These are phyloP conservation scores for Melinaea marsaeus DNA, from an alignment of 2,888 invertebrate species.

Conservation along the genomic window DNA sequence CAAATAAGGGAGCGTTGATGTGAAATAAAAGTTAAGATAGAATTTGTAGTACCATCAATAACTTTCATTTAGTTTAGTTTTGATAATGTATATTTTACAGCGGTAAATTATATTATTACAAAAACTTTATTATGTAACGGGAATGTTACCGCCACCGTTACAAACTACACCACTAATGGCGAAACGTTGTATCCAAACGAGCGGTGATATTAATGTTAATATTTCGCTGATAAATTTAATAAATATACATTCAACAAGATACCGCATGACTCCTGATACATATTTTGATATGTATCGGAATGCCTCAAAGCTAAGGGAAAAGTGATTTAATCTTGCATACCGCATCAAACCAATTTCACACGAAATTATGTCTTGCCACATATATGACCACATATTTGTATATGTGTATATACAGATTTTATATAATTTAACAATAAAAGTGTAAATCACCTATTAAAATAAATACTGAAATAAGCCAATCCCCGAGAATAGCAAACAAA, in stretches of 20 bases:
- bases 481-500: neutral
- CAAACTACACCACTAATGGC: constrained; percentile 64
- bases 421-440: too few species aligned
- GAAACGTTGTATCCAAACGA: constrained; percentile 54
- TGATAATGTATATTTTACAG: constrained; percentile 43
- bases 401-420: too few species aligned
- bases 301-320: neutral
- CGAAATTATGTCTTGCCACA: too few species aligned
- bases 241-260: constrained; percentile 23
- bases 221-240: constrained; percentile 40
- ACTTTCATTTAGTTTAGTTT: too few species aligned
- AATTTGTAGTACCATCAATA: too few species aligned
- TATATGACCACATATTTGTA: too few species aligned
- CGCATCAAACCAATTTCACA: too few species aligned
- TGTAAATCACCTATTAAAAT: too few species aligned
- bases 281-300: constrained; percentile 7
- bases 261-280: constrained; percentile 2
- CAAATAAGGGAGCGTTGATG: neutral
- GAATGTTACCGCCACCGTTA: constrained; percentile 60
- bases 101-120: constrained; percentile 51
- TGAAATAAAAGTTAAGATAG: neutral
- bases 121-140: constrained; percentile 48
- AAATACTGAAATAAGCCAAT: neutral
- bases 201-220: constrained; percentile 49
- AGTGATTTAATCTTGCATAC: neutral